phyloP scores from a whole-genome alignment of 2,888 invertebrate genomes.

The Argyresthia goedartella region DNA sequence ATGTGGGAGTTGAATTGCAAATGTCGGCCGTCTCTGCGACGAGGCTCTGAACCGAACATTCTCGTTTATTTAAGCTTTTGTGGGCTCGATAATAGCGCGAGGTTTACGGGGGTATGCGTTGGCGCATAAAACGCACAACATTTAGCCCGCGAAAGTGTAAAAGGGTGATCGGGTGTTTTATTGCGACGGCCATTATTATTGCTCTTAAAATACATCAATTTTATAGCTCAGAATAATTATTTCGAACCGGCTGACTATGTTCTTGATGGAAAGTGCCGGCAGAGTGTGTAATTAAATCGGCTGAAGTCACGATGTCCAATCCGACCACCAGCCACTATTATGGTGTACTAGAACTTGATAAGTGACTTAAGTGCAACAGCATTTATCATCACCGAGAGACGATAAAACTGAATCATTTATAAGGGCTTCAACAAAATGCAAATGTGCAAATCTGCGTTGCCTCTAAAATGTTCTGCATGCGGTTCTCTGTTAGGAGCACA shows the following conservation, averaged over 20 bases:
- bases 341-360: too few relatives aligned
- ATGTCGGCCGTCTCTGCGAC: constrained; percentile 9
- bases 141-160: constrained; percentile 31
- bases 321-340: too few relatives aligned
- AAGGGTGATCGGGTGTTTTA: constrained; percentile 31
- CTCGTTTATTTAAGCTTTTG: too few relatives aligned
- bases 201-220: constrained; percentile 7
- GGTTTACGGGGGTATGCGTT: constrained; percentile 36
- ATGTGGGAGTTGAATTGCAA: constrained; percentile 12
- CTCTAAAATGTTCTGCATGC: too few relatives aligned
- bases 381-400: too few relatives aligned
- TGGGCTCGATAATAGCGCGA: not conserved
- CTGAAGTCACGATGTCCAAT: too few relatives aligned
- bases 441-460: too few relatives aligned
- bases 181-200: constrained; percentile 22
- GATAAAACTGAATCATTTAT: too few relatives aligned
- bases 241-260: not conserved
- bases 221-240: not conserved
- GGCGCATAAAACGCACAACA: constrained; percentile 36
- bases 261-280: too few relatives aligned
- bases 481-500: too few relatives aligned
- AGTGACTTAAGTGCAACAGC: too few relatives aligned
- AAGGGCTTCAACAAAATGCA: too few relatives aligned
- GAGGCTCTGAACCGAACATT: not conserved
- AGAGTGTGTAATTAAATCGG: not conserved